Conservation (phyloP, 2,797 vertebrate genomes). For the Anomalospiza imberbis region DNA sequence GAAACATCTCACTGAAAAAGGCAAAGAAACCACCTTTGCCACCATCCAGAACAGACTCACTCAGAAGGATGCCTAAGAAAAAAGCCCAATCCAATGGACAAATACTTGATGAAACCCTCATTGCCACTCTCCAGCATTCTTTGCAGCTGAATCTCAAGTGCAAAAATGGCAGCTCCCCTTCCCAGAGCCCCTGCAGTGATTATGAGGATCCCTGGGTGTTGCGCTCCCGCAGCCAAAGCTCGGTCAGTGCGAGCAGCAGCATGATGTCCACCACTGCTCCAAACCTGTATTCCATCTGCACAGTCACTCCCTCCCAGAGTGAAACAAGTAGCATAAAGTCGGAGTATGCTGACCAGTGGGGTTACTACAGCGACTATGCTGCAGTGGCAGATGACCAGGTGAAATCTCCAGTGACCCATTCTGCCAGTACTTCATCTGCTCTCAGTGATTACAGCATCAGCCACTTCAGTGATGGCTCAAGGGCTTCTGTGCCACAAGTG, state of each 20-base stretch:
- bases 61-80: constrained; percentile 82
- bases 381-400: constrained; percentile 76
- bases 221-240: constrained; percentile 91
- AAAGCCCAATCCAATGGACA: constrained; percentile 77
- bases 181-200: constrained; percentile 94
- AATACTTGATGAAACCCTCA: constrained; percentile 87
- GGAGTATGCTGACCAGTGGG: constrained; percentile 92
- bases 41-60: constrained; percentile 92
- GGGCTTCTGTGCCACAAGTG: constrained; percentile 60
- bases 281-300: constrained; percentile 86
- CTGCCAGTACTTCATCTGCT: constrained; percentile 21
- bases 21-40: constrained; percentile 91
- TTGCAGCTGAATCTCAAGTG: constrained; percentile 86
- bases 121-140: constrained; percentile 91
- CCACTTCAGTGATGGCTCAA: constrained; percentile 67
- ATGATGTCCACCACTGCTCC: constrained; percentile 81
- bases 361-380: constrained; percentile 87
- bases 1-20: constrained; percentile 93
- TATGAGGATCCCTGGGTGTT: constrained; percentile 93
- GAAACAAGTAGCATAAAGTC: constrained; percentile 95
- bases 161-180: constrained; percentile 82
- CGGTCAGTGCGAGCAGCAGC: constrained; percentile 85
- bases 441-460: constrained; percentile 68
- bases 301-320: constrained; percentile 89
- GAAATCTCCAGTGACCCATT: constrained; percentile 66